Conservation (phyloP, 2,113 vertebrate genomes). For the Laticauda colubrina region DNA sequence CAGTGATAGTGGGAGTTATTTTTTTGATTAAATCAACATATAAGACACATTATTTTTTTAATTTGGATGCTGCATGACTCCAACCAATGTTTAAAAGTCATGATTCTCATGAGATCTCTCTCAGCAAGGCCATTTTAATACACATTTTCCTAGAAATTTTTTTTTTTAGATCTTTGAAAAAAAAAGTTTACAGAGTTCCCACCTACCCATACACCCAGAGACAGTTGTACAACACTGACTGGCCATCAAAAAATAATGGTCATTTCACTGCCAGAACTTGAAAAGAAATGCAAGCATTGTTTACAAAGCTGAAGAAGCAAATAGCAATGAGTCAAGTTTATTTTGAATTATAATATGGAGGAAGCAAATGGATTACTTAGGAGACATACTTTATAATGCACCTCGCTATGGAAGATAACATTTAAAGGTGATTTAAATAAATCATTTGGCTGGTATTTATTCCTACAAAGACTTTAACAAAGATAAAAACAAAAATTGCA, state of each 20-base stretch:
- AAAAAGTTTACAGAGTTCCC: constrained; percentile 34
- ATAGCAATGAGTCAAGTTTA: constrained; percentile 31
- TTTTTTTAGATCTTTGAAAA: constrained; percentile 39
- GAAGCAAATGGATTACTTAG: constrained; percentile 16
- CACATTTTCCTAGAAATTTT: constrained; percentile 45
- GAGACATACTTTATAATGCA: constrained; percentile 16
- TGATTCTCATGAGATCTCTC: constrained; percentile 48
- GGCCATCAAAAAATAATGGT: constrained; percentile 22
- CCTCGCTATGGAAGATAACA: constrained; percentile 34
- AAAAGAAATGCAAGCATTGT: constrained; percentile 39
- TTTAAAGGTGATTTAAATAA: constrained; percentile 37
- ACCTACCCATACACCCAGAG: constrained; percentile 14
- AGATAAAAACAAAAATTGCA: constrained; percentile 42
- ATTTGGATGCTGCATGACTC: neutral
- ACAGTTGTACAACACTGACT: constrained; percentile 32
- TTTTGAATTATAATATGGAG: neutral
- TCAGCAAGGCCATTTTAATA: constrained; percentile 45
- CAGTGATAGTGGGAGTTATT: neutral
- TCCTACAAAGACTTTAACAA: constrained; percentile 43
- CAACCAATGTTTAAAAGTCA: neutral
- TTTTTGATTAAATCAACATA: neutral
- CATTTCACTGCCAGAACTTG: constrained; percentile 44
- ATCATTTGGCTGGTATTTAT: constrained; percentile 42
- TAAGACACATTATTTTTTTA: neutral
- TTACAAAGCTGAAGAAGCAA: constrained; percentile 38